phyloP scores from a whole-genome alignment of 1,140 invertebrate species.

The Drosophila melanica region DNA sequence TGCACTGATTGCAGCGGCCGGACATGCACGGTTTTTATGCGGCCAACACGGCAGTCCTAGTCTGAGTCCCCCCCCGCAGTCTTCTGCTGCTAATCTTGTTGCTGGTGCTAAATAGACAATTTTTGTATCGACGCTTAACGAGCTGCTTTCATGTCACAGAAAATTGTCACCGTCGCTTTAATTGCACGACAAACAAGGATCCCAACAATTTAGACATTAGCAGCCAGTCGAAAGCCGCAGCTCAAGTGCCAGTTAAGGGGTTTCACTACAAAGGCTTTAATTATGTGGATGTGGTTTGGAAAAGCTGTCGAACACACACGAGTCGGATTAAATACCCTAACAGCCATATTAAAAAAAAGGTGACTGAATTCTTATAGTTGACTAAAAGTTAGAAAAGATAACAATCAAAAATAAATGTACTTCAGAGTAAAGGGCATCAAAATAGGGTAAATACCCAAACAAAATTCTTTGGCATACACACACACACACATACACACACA shows the following conservation, averaged over 20 bases:
- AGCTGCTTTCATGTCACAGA: conserved; percentile 65
- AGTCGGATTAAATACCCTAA: too few species aligned
- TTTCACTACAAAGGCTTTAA: conserved; percentile 7
- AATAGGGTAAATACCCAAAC: conserved; percentile 40
- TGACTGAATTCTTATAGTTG: too few species aligned
- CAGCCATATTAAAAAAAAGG: too few species aligned
- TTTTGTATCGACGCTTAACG: conserved; percentile 64
- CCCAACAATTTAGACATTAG: conserved; percentile 49
- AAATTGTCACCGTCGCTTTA: conserved; percentile 56
- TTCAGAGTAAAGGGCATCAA: background rate
- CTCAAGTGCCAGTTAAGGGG: conserved; percentile 9
- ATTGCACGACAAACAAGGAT: conserved; percentile 57
- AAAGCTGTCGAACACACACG: too few species aligned
- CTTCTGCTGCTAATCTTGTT: background rate
- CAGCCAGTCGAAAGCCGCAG: conserved; percentile 1
- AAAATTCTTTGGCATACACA: too few species aligned
- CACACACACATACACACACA: too few species aligned
- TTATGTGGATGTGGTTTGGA: conserved; percentile 7
- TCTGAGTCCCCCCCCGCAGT: background rate
- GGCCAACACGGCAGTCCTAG: conserved; percentile 8
- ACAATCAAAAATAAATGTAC: too few species aligned
- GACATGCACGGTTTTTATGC: conserved; percentile 34
- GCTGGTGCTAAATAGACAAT: conserved; percentile 44
- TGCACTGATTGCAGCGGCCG: conserved; percentile 48
- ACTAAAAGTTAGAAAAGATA: too few species aligned